Base-by-base conservation (phyloP, 2,113 vertebrate species). In the Climacteris rufus region DNA sequence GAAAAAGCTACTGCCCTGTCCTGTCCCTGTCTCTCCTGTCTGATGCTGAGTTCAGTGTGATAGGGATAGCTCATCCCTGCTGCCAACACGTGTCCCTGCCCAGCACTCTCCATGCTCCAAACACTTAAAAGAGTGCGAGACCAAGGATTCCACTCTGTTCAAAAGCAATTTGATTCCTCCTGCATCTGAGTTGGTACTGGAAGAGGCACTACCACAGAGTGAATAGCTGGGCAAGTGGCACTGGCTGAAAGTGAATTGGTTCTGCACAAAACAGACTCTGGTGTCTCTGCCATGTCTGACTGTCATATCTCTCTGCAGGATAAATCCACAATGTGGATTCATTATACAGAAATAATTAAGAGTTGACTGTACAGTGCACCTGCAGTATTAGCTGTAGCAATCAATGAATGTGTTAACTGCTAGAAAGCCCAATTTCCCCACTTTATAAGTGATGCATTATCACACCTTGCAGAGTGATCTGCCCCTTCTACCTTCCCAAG, bases 301-400 rank as follows among this genome's bases (percentile, higher is more conserved):
- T 2, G 6, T 44, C 25, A 7, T 23, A 40, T 17, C 47, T 54
- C 64, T 86, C 89, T 71, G 80, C 44, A 66, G 68, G 64, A 92
- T 59, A 89, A 86, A 94, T 63, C 45, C 54, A 94, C 37, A 37
- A 47, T 15, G 47, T 80, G 42, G 47, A 49, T 70, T 92, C 47
- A 90, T 23, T 59, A 44, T 56, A 52, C 72, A 92, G 78, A 89
- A 93, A 89, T 45, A 94, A 90, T 89, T 83, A 92, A 59, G 64
- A 74, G 64, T 14, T 88, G 64, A 86, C 86, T 86, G 71, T 42
- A 77, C 30, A 81, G 72, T 13, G 35, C 30, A 92, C 60, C 71
- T 92, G 52, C 59, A 90, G 17, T n/a, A 87, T 68, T 53, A 87
- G 72, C 80, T 68, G 77, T 31, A 75, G 65, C 76, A 77, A 94